Evolutionary conservation across 2,888 invertebrate species (phyloP).

Genomic region (Caenorhabditis doughertyi): DNA sequence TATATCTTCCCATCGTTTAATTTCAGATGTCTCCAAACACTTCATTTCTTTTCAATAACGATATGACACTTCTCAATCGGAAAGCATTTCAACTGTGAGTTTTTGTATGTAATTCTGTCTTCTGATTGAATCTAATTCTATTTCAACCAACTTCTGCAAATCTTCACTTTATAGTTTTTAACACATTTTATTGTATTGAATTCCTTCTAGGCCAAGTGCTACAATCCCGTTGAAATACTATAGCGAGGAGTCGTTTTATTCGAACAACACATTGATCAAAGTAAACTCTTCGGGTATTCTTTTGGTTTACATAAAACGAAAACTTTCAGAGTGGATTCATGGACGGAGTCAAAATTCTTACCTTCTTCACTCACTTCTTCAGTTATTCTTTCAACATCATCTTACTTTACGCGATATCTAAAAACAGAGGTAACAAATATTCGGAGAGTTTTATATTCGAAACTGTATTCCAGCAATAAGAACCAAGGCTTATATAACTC

Average conservation of each 20-base stretch:
- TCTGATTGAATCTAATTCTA: neutral
- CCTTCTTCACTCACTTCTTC: constrained; percentile 38
- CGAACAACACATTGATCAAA: constrained; percentile 35
- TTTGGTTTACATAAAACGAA: neutral
- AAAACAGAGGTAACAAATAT: constrained; percentile 2
- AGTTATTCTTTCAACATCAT: constrained; percentile 46
- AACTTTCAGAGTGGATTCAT: constrained; percentile 52
- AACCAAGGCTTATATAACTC: constrained; percentile 45
- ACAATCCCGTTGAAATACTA: constrained; percentile 19
- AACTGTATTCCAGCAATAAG: constrained; percentile 16
- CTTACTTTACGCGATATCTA: constrained; percentile 12
- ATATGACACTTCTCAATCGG: constrained; percentile 4
- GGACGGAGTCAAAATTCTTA: constrained; percentile 35
- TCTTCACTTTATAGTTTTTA: neutral
- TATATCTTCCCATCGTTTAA: neutral
- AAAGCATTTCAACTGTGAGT: constrained; percentile 33
- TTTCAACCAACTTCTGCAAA: neutral
- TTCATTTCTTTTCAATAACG: neutral
- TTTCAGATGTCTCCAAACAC: neutral
- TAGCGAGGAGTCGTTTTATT: constrained; percentile 25
- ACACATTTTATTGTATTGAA: constrained; percentile 25
- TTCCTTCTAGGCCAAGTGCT: constrained; percentile 13
- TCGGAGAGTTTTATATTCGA: neutral
- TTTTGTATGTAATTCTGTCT: constrained; percentile 4
- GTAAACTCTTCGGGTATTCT: constrained; percentile 4